Evolutionary conservation across 2,888 invertebrate species (phyloP), one percentile per base, ranked within the genome.

Genomic region (Gymnosoma rotundatum): DNA sequence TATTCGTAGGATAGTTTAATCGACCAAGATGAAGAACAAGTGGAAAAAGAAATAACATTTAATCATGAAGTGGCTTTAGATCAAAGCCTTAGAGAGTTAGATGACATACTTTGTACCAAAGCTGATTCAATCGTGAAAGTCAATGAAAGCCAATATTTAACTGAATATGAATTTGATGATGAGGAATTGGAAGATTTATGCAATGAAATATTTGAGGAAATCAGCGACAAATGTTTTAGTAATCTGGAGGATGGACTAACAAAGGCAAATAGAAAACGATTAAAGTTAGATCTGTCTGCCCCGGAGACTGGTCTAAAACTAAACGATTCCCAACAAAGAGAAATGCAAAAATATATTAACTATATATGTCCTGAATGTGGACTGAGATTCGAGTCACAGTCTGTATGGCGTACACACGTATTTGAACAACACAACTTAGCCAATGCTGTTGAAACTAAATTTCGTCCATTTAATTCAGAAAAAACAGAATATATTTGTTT

Each of bases 301-400:
- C 8, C 38, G 2, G 78, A 70, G 79, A 78, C 69, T 58, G 25
- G 18, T n/a, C 21, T 50, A 10, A 48, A 80, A 78, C 38, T 75
- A 4, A 72, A 67, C 36, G 45, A 78, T 36, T 64, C 50, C 9
- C 60, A 88, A 5, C 86, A 87, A 6, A 87, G 85, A 36, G 86
- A 87, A 72, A 86, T 88, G 84, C 86, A 86, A 6, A 78, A 78
- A 18, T 86, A 88, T 12, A 87, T 91, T 16, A 80, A 86, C 7
- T 90, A 88, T 60, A 66, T 90, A n/a, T 90, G 90, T 56, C 90
- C 90, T 0, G 88, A 88, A 56, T 90, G 90, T 83, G 90, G 90
- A 12, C 86, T 87, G 10, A 88, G 90, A 73, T 88, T 89, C 45
- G 75, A 69, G 0, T 78, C 87, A 0, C 88, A 90, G 87, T 84